These are phyloP conservation scores for Mellilla xanthometata DNA, from an alignment of 2,888 invertebrate genomes.

Conservation along the genomic window DNA sequence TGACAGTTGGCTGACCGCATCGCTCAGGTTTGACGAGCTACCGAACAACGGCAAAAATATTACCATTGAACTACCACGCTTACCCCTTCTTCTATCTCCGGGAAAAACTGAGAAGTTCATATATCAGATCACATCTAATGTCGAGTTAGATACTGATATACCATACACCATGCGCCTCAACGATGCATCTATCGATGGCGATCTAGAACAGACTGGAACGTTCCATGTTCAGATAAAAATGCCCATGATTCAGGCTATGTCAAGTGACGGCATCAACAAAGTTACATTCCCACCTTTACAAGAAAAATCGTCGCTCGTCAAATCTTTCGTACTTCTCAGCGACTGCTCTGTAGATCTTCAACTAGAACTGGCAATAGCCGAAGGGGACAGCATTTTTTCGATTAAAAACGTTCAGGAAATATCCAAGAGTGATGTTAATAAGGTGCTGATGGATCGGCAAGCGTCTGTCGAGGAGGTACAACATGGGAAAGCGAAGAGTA, in stretches of 20 bases:
- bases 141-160: conserved; percentile 50
- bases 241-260: conserved; percentile 66
- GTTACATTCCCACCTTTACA: conserved; percentile 55
- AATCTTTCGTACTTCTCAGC: conserved; percentile 64
- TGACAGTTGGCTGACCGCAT: conserved; percentile 68
- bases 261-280: conserved; percentile 63
- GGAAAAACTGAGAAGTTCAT: conserved; percentile 60
- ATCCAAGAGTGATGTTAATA: conserved; percentile 62
- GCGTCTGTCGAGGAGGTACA: conserved; percentile 44
- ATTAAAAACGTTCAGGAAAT: conserved; percentile 68
- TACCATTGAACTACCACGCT: conserved; percentile 60
- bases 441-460: conserved; percentile 56
- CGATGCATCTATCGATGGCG: conserved; percentile 60
- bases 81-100: conserved; percentile 63
- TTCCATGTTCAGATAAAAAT: conserved; percentile 57
- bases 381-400: conserved; percentile 55
- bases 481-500: conserved; percentile 45
- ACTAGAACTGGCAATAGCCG: conserved; percentile 54
- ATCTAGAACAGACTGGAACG: conserved; percentile 51
- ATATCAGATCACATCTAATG: conserved; percentile 56
- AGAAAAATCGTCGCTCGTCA: conserved; percentile 48
- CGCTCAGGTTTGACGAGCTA: conserved; percentile 53
- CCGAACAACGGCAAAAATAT: conserved; percentile 48
- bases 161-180: conserved; percentile 55
- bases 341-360: conserved; percentile 66